Evolutionary conservation across 2,888 invertebrate genomes (phyloP), one percentile per base, ranked within the genome.

Genomic region (Hipparchia sbordonii): DNA sequence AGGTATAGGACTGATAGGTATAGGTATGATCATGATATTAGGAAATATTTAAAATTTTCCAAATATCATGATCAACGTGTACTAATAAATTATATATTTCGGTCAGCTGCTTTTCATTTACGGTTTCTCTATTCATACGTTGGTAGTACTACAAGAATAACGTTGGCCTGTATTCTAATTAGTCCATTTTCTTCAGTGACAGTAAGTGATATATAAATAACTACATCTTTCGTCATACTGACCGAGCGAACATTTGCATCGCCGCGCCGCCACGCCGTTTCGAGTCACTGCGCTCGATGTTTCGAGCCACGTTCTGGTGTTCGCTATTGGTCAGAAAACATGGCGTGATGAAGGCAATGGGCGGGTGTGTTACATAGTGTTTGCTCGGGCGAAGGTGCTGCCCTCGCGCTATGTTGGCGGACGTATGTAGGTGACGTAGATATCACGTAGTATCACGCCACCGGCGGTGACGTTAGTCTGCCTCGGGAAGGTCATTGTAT

Each of bases 341-440:
- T 93, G 91, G 93, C 92, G 92, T 92, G 93, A 92, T 82, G 74
- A 72, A 67, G 87, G 83, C 81, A 60, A 54, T 67, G 74, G 82
- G 80, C 83, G 79, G 79, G 82, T 77, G 73, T 77, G 67, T 67
- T 70, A 73, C 63, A 39, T 46, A 70, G 78, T 81, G 78, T 81
- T 78, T 70, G 84, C 79, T 76, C 61, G 33, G 60, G 77, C 78
- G 79, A 54, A 73, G 76, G 89, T 89, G 91, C 89, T 90, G 91
- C 91, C 89, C 81, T 83, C 87, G 82, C 77, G 78, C 77, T 76
- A 74, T 75, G 76, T 74, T 79, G 74, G 79, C 78, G 73, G 61
- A 52, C 77, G 72, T 70, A 69, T 67, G 63, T 67, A 45, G 69
- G 62, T 79, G 79, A 80, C 80, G 80, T 77, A 80, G 74, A 77